Base-by-base conservation (phyloP, 2,797 vertebrate genomes). In the Gadopsis marmoratus region DNA sequence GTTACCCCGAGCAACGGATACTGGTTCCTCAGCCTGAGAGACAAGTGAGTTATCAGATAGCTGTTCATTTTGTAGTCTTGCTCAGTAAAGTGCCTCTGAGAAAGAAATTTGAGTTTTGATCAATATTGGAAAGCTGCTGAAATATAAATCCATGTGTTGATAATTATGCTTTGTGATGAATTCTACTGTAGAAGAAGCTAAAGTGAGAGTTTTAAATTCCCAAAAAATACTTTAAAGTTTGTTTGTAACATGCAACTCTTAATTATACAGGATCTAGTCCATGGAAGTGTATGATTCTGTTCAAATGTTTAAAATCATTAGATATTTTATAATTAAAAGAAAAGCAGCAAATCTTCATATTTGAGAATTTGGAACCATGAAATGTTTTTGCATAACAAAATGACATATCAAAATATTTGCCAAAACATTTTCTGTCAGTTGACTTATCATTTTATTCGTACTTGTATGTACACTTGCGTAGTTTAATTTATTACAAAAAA, bases 21-120 rank as follows among this genome's bases (percentile, higher is more conserved):
- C 89, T 95, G 94, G 94, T 94, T 95, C 83, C 93, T 95, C 51
- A 95, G 93, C 79, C 86, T 95, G 19, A 89, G 94, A 84, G 92
- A 95, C 90, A 95, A 85, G 90, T 94, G 45, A 79, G 91, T 82
- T 17, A 4, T 50, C 23, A 23, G 17, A 47, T 26, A 3, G 21
- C 12, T 39, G 13, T 8, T 64, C 4, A 14, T 26, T 61, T 61
- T 3, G 23, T 16, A 58, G 29, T 37, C 9, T n/a, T 58, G 47
- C 19, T 50, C 17, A 21, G 19, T 47, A 8, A 19, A 47, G 6
- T 2, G 43, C 14, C 43, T 45, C 14, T 17, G 16, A 21, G 2
- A 26, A 2, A 12, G 23, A 14, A 7, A 29, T 54, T 14, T 23
- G 23, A 14, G 50, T 11, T 50, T 50, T 50, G 21, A n/a, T n/a